Percentiles rank a stretch among this genome's conserved stretches.
Conservation (phyloP, 2,888 invertebrate species). For the Drosophila dives region DNA sequence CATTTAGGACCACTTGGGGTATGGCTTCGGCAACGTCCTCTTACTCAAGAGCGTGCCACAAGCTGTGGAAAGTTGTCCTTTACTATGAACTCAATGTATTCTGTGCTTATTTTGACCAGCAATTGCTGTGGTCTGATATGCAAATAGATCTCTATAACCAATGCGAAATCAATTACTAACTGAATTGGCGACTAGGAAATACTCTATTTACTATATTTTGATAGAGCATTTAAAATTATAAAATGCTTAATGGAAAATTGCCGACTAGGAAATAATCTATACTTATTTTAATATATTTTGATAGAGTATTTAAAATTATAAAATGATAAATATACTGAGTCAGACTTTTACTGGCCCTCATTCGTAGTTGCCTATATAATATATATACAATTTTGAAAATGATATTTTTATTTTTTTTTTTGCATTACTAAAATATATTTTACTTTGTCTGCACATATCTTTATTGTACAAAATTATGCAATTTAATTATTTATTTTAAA, state of each 20-base stretch:
- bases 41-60: constrained; percentile 19
- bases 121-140: neutral
- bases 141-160: neutral
- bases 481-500: neutral
- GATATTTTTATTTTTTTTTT: neutral
- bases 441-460: neutral
- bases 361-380: neutral
- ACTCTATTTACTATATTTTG: neutral
- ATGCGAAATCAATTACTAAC: neutral
- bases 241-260: neutral
- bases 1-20: neutral
- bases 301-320: neutral
- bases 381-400: neutral
- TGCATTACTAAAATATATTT: neutral
- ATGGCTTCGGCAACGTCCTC: neutral
- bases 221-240: neutral
- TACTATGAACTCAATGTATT: neutral
- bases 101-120: constrained; percentile 2
- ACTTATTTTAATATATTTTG: no score
- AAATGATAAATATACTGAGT: neutral
- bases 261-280: no score
- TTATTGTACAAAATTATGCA: neutral
- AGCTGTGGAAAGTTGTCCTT: constrained; percentile 4
- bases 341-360: neutral
- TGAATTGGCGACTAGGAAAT: neutral